Evolutionary conservation across 2,888 invertebrate species (phyloP).

Genomic region (Stenichneumon culpator): DNA sequence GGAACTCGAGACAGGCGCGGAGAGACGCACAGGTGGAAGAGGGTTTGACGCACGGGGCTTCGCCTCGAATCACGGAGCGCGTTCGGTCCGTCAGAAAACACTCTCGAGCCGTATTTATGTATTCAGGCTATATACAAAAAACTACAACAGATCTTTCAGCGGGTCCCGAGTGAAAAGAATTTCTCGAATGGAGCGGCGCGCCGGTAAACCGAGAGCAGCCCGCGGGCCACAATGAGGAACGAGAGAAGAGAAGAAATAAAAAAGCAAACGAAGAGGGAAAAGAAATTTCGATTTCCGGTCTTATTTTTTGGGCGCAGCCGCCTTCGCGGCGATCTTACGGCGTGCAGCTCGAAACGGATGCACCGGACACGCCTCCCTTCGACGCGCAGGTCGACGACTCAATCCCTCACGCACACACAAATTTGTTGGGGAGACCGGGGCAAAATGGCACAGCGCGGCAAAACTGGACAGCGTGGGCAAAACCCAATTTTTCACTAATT

Average conservation of each 20-base stretch:
- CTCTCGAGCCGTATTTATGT: slow-evolving; percentile 53
- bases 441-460: too few relatives aligned
- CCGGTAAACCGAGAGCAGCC: slow-evolving; percentile 38
- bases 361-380: slow-evolving; percentile 54
- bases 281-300: slow-evolving; percentile 71
- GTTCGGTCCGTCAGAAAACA: neutral
- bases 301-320: slow-evolving; percentile 39
- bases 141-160: neutral
- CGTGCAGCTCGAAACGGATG: slow-evolving; percentile 53
- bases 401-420: neutral
- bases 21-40: slow-evolving; percentile 58
- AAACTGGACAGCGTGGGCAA: too few relatives aligned
- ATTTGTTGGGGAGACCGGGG: too few relatives aligned
- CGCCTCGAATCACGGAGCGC: slow-evolving; percentile 31
- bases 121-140: slow-evolving; percentile 51
- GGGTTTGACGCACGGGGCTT: slow-evolving; percentile 36
- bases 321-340: neutral
- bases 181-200: slow-evolving; percentile 21
- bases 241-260: slow-evolving; percentile 14
- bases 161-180: slow-evolving; percentile 54
- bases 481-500: too few relatives aligned
- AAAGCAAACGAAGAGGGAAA: slow-evolving; percentile 22
- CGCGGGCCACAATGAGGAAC: slow-evolving; percentile 43
- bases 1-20: slow-evolving; percentile 28
- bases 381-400: slow-evolving; percentile 38